Evolutionary conservation across 2,888 invertebrate genomes (phyloP).

Genomic region (Zootermopsis nevadensis): DNA sequence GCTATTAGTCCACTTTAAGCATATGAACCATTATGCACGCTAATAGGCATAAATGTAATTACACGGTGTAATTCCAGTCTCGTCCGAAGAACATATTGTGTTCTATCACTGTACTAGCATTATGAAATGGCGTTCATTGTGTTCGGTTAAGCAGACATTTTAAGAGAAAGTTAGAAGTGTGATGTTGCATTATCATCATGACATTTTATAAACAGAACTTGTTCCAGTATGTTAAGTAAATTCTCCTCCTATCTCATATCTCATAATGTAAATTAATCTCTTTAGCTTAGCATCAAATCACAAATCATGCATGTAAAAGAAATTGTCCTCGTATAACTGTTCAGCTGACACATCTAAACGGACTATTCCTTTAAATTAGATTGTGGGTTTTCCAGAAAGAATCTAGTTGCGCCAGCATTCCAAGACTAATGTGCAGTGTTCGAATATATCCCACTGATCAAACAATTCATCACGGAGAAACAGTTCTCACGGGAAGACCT

Average conservation of each 20-base stretch:
- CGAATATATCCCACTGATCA: too few species aligned
- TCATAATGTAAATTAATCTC: constrained; percentile 19
- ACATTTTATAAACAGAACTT: neutral
- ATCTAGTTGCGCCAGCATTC: too few species aligned
- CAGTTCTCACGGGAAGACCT: too few species aligned
- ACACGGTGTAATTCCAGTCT: too few species aligned
- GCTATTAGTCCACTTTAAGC: too few species aligned
- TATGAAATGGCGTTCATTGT: neutral
- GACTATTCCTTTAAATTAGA: neutral
- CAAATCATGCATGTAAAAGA: neutral
- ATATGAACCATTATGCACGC: neutral
- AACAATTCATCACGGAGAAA: too few species aligned
- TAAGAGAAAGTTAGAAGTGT: neutral
- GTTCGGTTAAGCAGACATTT: neutral
- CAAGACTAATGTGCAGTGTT: too few species aligned
- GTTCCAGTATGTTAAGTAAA: neutral
- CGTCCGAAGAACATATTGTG: too few species aligned
- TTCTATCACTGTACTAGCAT: neutral
- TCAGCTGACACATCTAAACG: neutral
- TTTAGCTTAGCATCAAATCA: constrained; percentile 13
- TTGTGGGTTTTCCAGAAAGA: too few species aligned
- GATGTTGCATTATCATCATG: constrained; percentile 9
- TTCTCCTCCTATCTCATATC: constrained; percentile 13
- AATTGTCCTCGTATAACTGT: neutral
- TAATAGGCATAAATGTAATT: neutral